Evolutionary conservation across 1,140 invertebrate genomes (phyloP).

Genomic region (Leptinotarsa defecta): DNA sequence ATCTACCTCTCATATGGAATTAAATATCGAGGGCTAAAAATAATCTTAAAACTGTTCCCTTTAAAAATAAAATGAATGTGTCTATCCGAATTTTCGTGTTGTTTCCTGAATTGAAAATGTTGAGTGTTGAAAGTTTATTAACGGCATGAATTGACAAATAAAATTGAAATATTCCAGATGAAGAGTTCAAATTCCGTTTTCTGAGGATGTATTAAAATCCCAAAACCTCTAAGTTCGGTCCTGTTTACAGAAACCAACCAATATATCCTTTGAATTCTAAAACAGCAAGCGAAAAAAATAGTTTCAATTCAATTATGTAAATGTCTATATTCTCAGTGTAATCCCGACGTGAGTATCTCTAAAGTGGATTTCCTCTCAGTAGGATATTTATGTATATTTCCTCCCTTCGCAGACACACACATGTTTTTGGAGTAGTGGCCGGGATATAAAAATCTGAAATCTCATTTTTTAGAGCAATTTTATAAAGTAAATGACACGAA

Average conservation of each 20-base stretch:
- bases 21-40: too few relatives aligned
- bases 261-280: background rate
- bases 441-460: constrained; percentile 46
- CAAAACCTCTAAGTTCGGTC: background rate
- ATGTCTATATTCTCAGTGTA: constrained; percentile 1
- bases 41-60: too few relatives aligned
- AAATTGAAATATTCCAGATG: too few relatives aligned
- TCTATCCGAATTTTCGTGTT: too few relatives aligned
- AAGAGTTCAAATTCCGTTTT: too few relatives aligned
- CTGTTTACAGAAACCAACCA: background rate
- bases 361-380: constrained; percentile 26
- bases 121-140: too few relatives aligned
- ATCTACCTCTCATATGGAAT: too few relatives aligned
- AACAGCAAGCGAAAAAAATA: constrained; percentile 5
- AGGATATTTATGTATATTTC: constrained; percentile 42
- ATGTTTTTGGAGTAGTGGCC: constrained; percentile 41
- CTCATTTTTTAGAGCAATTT: constrained; percentile 52
- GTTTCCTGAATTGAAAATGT: too few relatives aligned
- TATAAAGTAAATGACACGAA: constrained; percentile 54
- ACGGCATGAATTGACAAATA: too few relatives aligned
- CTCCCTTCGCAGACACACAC: constrained; percentile 42
- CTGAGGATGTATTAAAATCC: background rate
- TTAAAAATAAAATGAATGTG: too few relatives aligned
- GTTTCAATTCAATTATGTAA: constrained; percentile 4
- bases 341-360: constrained; percentile 2